Percentiles rank a stretch among this genome's conserved stretches.
Evolutionary conservation across 1,140 invertebrate genomes (phyloP).

Genomic region (Drosophila truncata): DNA sequence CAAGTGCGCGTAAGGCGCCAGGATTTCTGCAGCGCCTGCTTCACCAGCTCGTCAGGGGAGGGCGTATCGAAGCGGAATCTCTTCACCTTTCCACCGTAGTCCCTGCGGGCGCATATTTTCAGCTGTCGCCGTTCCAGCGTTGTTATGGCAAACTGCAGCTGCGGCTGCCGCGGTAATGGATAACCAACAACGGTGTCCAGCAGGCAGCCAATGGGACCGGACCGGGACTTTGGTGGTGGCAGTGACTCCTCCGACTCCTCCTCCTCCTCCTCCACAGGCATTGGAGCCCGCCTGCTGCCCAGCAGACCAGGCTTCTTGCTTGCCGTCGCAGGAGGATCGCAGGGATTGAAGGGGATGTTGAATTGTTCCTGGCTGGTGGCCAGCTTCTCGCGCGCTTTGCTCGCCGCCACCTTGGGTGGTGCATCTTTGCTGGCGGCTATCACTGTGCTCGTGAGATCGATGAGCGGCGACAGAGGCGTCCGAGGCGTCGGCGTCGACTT

Average conservation of each 20-base stretch:
- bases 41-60: slow-evolving; percentile 76
- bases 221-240: not conserved
- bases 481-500: not conserved
- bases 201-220: slow-evolving; percentile 46
- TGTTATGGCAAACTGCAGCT: slow-evolving; percentile 44
- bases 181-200: slow-evolving; percentile 52
- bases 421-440: slow-evolving; percentile 38
- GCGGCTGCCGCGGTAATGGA: slow-evolving; percentile 36
- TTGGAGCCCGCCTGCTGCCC: not conserved
- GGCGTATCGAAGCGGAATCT: slow-evolving; percentile 73
- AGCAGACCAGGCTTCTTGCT: slow-evolving; percentile 8
- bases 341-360: slow-evolving; percentile 75
- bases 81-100: slow-evolving; percentile 62
- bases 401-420: slow-evolving; percentile 58
- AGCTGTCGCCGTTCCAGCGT: slow-evolving; percentile 42
- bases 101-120: slow-evolving; percentile 40
- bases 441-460: slow-evolving; percentile 61
- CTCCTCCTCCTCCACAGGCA: not conserved
- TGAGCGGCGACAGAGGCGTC: slow-evolving; percentile 22
- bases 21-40: slow-evolving; percentile 63
- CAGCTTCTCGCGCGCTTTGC: slow-evolving; percentile 36
- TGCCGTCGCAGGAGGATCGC: slow-evolving; percentile 27
- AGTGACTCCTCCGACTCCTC: not conserved
- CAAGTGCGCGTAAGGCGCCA: slow-evolving; percentile 59
- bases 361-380: slow-evolving; percentile 40